These are phyloP conservation scores for Otolemur garnettii DNA, from an alignment of 2,113 vertebrate genomes.

Conservation along the genomic window DNA sequence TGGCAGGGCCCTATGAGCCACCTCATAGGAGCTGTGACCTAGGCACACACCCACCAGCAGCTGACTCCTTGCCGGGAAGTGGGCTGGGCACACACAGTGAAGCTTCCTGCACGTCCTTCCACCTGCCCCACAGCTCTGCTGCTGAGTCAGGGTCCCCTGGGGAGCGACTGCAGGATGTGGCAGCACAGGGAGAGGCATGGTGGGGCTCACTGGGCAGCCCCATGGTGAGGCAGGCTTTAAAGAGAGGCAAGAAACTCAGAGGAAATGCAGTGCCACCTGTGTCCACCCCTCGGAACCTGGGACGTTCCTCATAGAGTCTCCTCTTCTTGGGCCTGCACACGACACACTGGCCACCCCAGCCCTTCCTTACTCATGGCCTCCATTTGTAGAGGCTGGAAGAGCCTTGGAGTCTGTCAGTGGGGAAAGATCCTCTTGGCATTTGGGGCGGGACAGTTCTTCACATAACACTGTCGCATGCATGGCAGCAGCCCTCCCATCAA, in stretches of 20 bases:
- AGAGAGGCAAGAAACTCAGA: background rate
- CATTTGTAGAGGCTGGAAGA: background rate
- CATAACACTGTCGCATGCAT: background rate
- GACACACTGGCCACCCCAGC: background rate
- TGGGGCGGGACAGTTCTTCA: background rate
- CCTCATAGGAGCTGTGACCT: background rate
- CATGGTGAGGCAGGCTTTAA: background rate
- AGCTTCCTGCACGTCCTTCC: conserved; percentile 65
- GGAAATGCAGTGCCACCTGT: background rate
- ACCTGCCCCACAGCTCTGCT: background rate
- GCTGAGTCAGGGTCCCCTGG: conserved; percentile 66
- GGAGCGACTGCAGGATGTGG: background rate
- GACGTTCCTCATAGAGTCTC: background rate
- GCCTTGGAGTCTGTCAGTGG: background rate
- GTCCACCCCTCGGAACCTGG: accelerated
- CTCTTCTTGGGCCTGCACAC: background rate
- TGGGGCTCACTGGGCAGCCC: background rate
- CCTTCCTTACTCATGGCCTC: background rate
- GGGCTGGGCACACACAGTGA: conserved; percentile 24
- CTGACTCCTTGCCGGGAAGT: conserved; percentile 61
- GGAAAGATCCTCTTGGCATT: background rate
- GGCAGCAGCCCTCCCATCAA: background rate
- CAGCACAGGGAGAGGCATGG: background rate
- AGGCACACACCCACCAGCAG: background rate
- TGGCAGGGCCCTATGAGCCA: background rate